Evolutionary conservation across 2,888 invertebrate genomes (phyloP), one percentile per base, ranked within the genome.

Genomic region (Lepidochitona cinerea): DNA sequence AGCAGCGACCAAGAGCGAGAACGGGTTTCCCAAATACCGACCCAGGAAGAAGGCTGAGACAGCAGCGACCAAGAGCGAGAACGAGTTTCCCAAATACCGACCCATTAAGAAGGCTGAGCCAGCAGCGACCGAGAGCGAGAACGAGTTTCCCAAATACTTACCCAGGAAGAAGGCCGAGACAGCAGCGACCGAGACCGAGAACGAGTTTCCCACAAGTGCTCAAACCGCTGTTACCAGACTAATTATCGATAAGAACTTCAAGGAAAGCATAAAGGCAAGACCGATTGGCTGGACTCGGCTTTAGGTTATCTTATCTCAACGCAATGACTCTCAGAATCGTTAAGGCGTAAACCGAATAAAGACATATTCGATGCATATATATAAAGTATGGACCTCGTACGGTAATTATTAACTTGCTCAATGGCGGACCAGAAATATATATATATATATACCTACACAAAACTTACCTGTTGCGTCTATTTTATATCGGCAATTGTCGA

Each of bases 261-360:
- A 90, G 81, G 91, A 91, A 79, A 89, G 89, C 82, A 89, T 91
- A 75, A 85, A 89, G 82, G 90, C 87, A 75, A 90, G 71, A 92
- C 92, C 87, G 94, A 93, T 85, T 94, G 94, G 94, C 92, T 92
- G 81, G 90, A 89, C 53, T 75, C 77, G 1, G 77, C 74, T 70
- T 73, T 82, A 12, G 75, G 73, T 5, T 75, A 75, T 35, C 71
- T 80, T 33, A 70, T 75, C 37, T 70, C 75, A 14, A 75, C 75
- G 33, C 54, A 75, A 66, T 72, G 68, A 71, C 33, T 36, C 26
- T 49, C 49, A 49, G 3, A 18, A 18, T 49, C 23, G 59, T 59
- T 29, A 23, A 59, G 23, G 29, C 14, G 29, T 59, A 9, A 41
- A 41, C 59, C 26, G 7, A 7, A 18, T 32, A 49, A 49, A 49